Evolutionary conservation across 2,113 vertebrate species (phyloP).

Genomic region (Arenaria interpres): DNA sequence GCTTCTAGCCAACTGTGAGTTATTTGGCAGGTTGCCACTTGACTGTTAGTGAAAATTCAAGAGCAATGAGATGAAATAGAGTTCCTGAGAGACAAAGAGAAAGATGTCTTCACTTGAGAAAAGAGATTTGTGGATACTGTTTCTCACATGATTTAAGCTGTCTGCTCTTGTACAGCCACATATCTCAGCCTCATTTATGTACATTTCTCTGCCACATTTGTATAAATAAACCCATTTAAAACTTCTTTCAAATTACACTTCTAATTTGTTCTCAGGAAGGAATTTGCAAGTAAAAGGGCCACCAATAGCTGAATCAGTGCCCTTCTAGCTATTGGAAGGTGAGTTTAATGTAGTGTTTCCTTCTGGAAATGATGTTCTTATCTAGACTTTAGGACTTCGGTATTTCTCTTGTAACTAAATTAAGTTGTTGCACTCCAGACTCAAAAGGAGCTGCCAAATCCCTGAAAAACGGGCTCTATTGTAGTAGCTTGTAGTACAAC

Average conservation of each 20-base stretch:
- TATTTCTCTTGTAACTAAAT: background rate
- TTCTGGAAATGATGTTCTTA: background rate
- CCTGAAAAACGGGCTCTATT: background rate
- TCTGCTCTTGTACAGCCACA: background rate
- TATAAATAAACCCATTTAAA: background rate
- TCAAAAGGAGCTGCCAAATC: background rate
- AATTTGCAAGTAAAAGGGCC: background rate
- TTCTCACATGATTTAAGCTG: conserved; percentile 4
- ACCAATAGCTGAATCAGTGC: background rate
- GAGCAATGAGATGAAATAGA: conserved; percentile 38
- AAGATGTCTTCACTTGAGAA: conserved; percentile 27
- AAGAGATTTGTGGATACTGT: background rate
- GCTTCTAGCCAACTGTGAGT: conserved; percentile 51
- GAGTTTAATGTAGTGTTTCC: background rate
- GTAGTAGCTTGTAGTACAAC: background rate
- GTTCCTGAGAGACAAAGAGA: conserved; percentile 54
- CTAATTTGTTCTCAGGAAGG: background rate
- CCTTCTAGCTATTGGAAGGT: background rate
- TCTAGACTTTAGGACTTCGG: background rate
- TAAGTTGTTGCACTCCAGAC: background rate
- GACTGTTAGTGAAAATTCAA: conserved; percentile 39
- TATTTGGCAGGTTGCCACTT: conserved; percentile 47
- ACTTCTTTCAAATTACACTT: background rate
- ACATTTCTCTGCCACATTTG: background rate
- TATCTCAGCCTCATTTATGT: background rate